Evolutionary conservation across 2,113 vertebrate species (phyloP).

Genomic region (Accipiter cooperii): DNA sequence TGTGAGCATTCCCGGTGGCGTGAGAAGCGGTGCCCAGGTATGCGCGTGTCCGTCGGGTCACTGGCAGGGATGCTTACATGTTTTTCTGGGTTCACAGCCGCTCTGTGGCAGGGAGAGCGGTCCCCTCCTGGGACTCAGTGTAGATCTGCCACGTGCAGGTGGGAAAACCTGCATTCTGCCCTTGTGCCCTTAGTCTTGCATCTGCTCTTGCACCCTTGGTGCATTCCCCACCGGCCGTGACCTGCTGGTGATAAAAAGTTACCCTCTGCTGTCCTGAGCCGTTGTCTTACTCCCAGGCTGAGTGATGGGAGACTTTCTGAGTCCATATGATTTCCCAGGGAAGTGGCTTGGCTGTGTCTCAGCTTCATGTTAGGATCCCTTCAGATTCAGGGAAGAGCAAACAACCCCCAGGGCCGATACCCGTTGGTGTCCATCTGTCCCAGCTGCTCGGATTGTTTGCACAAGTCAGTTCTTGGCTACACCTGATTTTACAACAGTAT

Average conservation of each 20-base stretch:
- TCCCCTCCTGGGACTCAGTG: accelerated
- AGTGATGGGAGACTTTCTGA: accelerated
- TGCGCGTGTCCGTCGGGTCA: accelerated
- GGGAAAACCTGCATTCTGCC: background rate
- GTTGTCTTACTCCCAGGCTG: too few species aligned
- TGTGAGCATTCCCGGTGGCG: background rate
- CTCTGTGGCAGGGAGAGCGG: accelerated
- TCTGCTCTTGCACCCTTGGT: background rate
- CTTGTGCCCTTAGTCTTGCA: too few species aligned
- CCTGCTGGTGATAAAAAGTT: accelerated
- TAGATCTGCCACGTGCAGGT: accelerated
- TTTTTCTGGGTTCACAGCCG: too few species aligned
- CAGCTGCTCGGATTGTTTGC: background rate
- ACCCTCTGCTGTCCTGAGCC: background rate
- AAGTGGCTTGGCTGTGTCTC: accelerated
- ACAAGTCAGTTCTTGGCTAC: constrained; percentile 36
- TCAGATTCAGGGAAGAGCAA: background rate
- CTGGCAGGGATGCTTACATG: background rate
- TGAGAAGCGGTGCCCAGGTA: background rate
- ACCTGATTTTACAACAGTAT: background rate
- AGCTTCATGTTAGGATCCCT: background rate
- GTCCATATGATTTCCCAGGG: accelerated
- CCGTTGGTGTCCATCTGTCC: background rate
- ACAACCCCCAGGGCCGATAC: accelerated
- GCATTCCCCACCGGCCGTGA: background rate